Evolutionary conservation across 2,797 vertebrate genomes (phyloP).

Genomic region (Naso thynnoides): DNA sequence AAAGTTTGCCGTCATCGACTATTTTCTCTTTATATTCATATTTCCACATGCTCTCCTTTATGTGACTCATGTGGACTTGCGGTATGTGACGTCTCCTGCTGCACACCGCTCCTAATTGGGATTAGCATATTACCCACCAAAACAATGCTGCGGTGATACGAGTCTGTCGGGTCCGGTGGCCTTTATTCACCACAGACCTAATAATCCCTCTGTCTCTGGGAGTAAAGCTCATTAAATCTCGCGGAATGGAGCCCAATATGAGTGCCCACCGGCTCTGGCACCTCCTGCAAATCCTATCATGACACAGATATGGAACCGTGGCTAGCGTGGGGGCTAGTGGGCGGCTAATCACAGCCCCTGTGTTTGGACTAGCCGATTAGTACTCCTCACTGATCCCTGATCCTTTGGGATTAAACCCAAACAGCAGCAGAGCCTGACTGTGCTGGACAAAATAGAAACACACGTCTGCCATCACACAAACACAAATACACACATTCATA

Average conservation of each 20-base stretch:
- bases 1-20: conserved; percentile 23
- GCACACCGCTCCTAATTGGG: conserved; percentile 70
- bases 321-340: conserved; percentile 38
- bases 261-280: conserved; percentile 68
- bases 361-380: conserved; percentile 70
- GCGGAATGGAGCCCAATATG: conserved; percentile 78
- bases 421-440: conserved; percentile 31
- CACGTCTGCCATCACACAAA: background rate
- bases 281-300: conserved; percentile 79
- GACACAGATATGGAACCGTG: conserved; percentile 66
- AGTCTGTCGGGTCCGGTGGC: conserved; percentile 67
- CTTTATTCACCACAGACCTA: conserved; percentile 69
- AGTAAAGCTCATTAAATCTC: conserved; percentile 83
- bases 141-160: conserved; percentile 63
- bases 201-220: conserved; percentile 77
- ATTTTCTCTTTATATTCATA: conserved; percentile 16
- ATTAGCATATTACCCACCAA: conserved; percentile 73
- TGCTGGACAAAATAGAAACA: conserved; percentile 18
- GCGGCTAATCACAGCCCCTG: conserved; percentile 45
- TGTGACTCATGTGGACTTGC: conserved; percentile 57
- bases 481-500: background rate
- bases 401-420: conserved; percentile 52
- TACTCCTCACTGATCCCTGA: conserved; percentile 60
- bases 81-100: conserved; percentile 65
- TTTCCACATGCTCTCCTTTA: conserved; percentile 12